Conservation (phyloP, 1,140 invertebrate genomes). For the Tribolium castaneum region DNA sequence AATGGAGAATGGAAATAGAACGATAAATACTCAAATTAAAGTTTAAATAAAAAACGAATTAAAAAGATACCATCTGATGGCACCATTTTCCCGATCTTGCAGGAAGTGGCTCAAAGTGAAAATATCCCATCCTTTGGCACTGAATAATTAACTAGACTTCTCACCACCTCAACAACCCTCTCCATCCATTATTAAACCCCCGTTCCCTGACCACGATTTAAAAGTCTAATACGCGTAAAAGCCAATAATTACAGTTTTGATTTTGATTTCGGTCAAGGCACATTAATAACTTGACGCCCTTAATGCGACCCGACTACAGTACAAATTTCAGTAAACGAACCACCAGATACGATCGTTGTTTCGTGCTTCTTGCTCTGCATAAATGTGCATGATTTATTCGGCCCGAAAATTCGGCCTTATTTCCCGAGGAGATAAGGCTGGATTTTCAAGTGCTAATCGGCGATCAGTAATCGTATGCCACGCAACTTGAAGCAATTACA, state of each 20-base stretch:
- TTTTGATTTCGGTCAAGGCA: constrained; percentile 11
- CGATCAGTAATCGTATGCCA: constrained; percentile 16
- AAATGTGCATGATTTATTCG: constrained; percentile 12
- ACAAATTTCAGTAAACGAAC: constrained; percentile 33
- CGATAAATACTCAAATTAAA: not conserved
- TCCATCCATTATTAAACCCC: not conserved
- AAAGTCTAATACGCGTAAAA: not conserved
- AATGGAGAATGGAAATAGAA: not conserved
- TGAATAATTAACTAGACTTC: not conserved
- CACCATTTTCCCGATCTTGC: too few relatives aligned
- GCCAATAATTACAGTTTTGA: constrained; percentile 5
- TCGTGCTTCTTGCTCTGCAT: constrained; percentile 16
- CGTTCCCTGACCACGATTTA: not conserved
- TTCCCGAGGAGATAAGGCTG: not conserved
- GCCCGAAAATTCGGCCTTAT: not conserved
- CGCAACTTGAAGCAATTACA: constrained; percentile 11
- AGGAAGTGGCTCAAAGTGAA: too few relatives aligned
- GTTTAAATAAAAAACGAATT: not conserved
- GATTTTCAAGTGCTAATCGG: not conserved
- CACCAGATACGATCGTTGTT: constrained; percentile 8
- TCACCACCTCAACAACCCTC: not conserved
- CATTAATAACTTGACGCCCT: constrained; percentile 35
- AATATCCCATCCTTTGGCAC: not conserved
- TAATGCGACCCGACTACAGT: constrained; percentile 31
- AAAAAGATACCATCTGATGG: too few relatives aligned